Conservation (phyloP, 2,113 vertebrate species). For the Chitala chitala region DNA sequence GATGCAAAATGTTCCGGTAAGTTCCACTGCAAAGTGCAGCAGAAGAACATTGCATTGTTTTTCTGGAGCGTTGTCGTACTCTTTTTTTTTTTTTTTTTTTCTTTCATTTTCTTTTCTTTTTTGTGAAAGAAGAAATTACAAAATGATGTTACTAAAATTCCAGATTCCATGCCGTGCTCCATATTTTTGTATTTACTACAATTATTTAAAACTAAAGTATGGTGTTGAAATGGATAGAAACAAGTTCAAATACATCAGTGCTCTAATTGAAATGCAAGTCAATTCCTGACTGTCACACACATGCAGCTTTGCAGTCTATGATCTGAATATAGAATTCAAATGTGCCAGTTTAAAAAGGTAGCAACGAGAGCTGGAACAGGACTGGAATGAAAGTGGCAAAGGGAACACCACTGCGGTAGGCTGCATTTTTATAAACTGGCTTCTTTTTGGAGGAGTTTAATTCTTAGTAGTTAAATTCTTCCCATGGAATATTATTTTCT, state of each 20-base stretch:
- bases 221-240: conserved; percentile 49
- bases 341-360: conserved; percentile 41
- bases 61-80: too few species aligned
- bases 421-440: conserved; percentile 29
- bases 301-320: conserved; percentile 44
- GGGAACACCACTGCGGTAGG: conserved; percentile 23
- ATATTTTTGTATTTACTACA: conserved; percentile 8
- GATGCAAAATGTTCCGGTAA: too few species aligned
- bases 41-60: too few species aligned
- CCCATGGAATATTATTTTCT: neutral
- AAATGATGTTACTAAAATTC: conserved; percentile 36
- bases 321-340: conserved; percentile 47
- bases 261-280: conserved; percentile 59
- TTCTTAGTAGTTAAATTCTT: conserved; percentile 29
- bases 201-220: too few species aligned
- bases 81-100: too few species aligned
- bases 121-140: conserved; percentile 26
- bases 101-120: neutral
- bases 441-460: conserved; percentile 30
- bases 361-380: conserved; percentile 37
- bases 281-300: conserved; percentile 57
- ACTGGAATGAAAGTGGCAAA: conserved; percentile 16
- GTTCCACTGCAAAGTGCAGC: too few species aligned
- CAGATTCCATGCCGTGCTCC: neutral
- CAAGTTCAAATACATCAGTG: conserved; percentile 54